Percentiles rank a stretch among this genome's conserved stretches.
phyloP scores from a whole-genome alignment of 2,797 vertebrate genomes.

The Chaetophractus vellerosus region DNA sequence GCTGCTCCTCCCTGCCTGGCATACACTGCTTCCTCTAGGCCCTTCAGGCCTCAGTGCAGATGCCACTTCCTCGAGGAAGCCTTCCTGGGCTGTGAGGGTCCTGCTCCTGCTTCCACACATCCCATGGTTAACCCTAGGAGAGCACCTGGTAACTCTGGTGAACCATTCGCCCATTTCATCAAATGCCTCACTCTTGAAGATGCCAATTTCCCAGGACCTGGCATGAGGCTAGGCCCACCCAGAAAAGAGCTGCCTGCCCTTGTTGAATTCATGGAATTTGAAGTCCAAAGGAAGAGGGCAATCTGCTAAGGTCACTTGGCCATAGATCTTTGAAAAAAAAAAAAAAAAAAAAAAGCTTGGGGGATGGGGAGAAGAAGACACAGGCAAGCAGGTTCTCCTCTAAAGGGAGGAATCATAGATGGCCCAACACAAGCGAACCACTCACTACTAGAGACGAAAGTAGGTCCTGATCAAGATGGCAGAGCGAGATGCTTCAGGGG shows the following conservation, averaged over 20 bases:
- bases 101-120: background rate
- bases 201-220: background rate
- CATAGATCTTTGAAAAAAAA: background rate
- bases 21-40: background rate
- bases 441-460: background rate
- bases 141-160: background rate
- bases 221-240: background rate
- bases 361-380: too few relatives aligned
- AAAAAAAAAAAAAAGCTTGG: background rate
- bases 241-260: background rate
- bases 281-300: background rate
- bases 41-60: slow-evolving; percentile 60
- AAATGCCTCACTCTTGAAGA: background rate
- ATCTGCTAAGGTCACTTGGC: background rate
- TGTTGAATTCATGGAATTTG: slow-evolving; percentile 15
- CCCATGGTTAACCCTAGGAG: background rate
- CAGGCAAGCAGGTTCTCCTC: background rate
- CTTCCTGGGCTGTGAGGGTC: background rate
- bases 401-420: background rate
- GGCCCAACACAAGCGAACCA: background rate
- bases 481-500: too few relatives aligned
- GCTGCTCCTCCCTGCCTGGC: background rate
- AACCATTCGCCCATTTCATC: background rate
- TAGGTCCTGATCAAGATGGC: too few relatives aligned
- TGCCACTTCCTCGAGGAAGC: slow-evolving; percentile 72